These are phyloP conservation scores for Hirtodrosophila cameraria DNA, from an alignment of 2,888 invertebrate genomes.

Conservation along the genomic window DNA sequence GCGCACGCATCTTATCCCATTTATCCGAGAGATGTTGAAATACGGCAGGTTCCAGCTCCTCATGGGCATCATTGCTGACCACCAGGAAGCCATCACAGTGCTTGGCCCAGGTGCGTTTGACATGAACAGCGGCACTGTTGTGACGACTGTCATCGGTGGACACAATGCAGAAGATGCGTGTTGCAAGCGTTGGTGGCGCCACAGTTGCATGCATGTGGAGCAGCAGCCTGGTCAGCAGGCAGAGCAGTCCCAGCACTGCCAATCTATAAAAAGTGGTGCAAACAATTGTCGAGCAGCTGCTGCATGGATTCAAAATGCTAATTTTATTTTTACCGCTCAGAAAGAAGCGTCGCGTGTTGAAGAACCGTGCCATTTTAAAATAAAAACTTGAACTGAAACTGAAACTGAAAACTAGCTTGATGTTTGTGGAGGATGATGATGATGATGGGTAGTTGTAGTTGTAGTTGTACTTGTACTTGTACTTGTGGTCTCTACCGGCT, in stretches of 20 bases:
- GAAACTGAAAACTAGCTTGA: constrained; percentile 9
- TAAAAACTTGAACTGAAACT: constrained; percentile 34
- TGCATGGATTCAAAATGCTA: constrained; percentile 54
- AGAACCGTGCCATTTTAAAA: constrained; percentile 51
- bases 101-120: constrained; percentile 96
- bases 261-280: constrained; percentile 23
- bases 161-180: constrained; percentile 96
- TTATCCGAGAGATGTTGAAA: constrained; percentile 89
- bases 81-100: constrained; percentile 93
- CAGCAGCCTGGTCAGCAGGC: constrained; percentile 18
- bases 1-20: constrained; percentile 97
- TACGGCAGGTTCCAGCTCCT: constrained; percentile 91
- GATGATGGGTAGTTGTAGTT: constrained; percentile 12
- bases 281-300: constrained; percentile 4
- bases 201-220: constrained; percentile 4
- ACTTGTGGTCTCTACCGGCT: constrained; percentile 26
- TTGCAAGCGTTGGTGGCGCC: constrained; percentile 72
- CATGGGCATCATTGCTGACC: constrained; percentile 91
- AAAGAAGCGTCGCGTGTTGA: constrained; percentile 51
- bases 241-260: constrained; percentile 32
- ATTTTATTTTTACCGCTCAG: constrained; percentile 57
- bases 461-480: too few relatives aligned
- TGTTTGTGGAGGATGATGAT: constrained; percentile 14
- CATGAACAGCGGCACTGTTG: constrained; percentile 88
- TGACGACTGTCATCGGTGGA: constrained; percentile 88